phyloP scores from a whole-genome alignment of 2,888 invertebrate species.

The Sarcophaga rosellei region DNA sequence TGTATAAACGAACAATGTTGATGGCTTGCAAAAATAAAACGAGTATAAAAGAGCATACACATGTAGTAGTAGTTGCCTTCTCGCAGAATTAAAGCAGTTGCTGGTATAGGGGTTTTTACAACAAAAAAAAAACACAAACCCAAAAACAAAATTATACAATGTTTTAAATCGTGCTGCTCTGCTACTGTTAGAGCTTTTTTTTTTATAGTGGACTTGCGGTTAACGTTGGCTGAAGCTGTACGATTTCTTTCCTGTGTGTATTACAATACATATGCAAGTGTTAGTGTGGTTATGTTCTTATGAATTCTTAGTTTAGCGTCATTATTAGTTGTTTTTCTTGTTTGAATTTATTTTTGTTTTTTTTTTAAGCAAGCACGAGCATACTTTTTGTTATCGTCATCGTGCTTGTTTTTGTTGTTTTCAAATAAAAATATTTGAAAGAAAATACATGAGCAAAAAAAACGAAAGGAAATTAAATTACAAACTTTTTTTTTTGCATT shows the following conservation, averaged over 20 bases:
- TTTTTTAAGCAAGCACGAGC: conserved; percentile 46
- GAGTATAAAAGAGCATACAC: not conserved
- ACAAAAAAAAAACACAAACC: not conserved
- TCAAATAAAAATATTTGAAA: not conserved
- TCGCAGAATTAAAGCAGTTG: too few species aligned
- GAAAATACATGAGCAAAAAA: not conserved
- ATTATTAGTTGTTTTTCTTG: not conserved
- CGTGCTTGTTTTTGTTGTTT: not conserved
- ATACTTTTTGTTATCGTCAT: conserved; percentile 9
- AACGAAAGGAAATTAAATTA: too few species aligned
- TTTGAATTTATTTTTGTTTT: not conserved
- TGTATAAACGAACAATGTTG: too few species aligned
- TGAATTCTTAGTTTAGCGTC: conserved; percentile 17
- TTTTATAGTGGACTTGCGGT: not conserved
- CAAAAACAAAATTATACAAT: conserved; percentile 2
- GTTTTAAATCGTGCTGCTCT: not conserved
- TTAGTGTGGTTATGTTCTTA: conserved; percentile 22
- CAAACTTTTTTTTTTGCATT: too few species aligned
- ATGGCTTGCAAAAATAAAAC: too few species aligned
- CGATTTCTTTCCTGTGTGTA: not conserved
- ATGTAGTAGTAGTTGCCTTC: too few species aligned
- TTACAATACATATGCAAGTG: not conserved
- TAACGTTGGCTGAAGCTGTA: conserved; percentile 16
- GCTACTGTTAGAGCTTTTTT: conserved; percentile 16
- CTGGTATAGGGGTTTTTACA: too few species aligned